phyloP scores from a whole-genome alignment of 2,113 vertebrate genomes.

The Corythaeola cristata region DNA sequence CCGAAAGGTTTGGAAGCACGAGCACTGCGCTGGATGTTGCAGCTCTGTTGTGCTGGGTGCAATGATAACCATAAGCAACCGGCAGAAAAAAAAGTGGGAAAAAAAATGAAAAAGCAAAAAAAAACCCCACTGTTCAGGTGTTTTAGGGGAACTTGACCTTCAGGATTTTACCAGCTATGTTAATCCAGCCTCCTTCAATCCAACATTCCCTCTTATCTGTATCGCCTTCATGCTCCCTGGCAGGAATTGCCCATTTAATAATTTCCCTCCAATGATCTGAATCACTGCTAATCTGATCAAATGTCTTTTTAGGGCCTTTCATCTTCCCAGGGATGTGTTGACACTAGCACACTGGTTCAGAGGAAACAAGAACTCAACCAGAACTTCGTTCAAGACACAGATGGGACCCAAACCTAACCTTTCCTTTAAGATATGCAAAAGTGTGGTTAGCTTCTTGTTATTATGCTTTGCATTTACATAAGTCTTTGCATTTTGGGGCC shows the following conservation, averaged over 20 bases:
- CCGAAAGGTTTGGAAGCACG: not conserved
- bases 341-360: constrained; percentile 58
- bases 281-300: constrained; percentile 63
- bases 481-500: constrained; percentile 41
- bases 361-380: constrained; percentile 67
- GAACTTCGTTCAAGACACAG: constrained; percentile 40
- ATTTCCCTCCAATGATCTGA: constrained; percentile 66
- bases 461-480: constrained; percentile 27
- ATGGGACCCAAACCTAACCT: constrained; percentile 65
- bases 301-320: constrained; percentile 60
- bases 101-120: rapidly evolving
- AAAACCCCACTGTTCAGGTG: not conserved
- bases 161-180: not conserved
- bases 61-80: rapidly evolving
- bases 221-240: constrained; percentile 38
- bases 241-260: constrained; percentile 60
- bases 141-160: constrained; percentile 22
- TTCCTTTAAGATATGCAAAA: constrained; percentile 62
- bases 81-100: not conserved
- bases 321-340: constrained; percentile 66
- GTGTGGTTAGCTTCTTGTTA: constrained; percentile 56
- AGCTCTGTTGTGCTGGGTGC: not conserved
- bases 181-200: constrained; percentile 8
- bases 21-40: rapidly evolving
- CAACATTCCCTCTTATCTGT: constrained; percentile 35